These are phyloP conservation scores for Dufourea novaeangliae DNA, from an alignment of 1,140 invertebrate species.

Conservation along the genomic window DNA sequence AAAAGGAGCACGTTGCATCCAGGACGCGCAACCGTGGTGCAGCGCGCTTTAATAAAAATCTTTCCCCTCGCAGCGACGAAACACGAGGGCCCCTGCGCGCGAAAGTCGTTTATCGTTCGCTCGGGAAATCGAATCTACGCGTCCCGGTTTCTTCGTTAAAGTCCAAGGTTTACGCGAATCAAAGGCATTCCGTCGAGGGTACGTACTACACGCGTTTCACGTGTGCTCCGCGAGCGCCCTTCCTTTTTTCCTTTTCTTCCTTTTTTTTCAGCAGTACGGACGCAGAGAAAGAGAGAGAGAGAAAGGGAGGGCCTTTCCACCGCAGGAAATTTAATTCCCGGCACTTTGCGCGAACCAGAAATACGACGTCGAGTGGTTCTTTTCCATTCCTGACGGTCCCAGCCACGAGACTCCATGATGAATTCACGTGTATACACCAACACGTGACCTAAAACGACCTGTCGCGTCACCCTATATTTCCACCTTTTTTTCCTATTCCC, in stretches of 20 bases:
- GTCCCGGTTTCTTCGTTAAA: conserved; percentile 36
- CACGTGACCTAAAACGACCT: conserved; percentile 39
- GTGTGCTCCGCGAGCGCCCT: conserved; percentile 22
- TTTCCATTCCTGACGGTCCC: conserved; percentile 39
- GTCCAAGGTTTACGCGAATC: conserved; percentile 15
- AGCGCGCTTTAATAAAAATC: conserved; percentile 7
- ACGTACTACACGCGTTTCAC: neutral
- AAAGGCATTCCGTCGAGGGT: neutral
- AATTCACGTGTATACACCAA: conserved; percentile 37
- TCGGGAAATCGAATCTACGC: conserved; percentile 26
- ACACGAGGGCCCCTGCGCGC: neutral
- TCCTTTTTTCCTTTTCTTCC: conserved; percentile 37
- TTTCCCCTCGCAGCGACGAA: neutral
- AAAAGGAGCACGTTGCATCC: neutral
- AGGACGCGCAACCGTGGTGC: too few species aligned
- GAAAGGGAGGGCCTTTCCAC: conserved; percentile 20
- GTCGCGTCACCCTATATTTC: conserved; percentile 8
- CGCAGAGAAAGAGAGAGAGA: too few species aligned
- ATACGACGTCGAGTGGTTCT: conserved; percentile 51
- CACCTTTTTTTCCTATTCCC: neutral
- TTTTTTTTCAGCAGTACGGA: conserved; percentile 25
- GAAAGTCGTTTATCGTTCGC: conserved; percentile 6
- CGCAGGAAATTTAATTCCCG: conserved; percentile 54
- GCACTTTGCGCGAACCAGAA: conserved; percentile 51
- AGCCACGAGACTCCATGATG: conserved; percentile 42